phyloP scores from a whole-genome alignment of 2,113 vertebrate genomes.

The Toxotes jaculatrix region DNA sequence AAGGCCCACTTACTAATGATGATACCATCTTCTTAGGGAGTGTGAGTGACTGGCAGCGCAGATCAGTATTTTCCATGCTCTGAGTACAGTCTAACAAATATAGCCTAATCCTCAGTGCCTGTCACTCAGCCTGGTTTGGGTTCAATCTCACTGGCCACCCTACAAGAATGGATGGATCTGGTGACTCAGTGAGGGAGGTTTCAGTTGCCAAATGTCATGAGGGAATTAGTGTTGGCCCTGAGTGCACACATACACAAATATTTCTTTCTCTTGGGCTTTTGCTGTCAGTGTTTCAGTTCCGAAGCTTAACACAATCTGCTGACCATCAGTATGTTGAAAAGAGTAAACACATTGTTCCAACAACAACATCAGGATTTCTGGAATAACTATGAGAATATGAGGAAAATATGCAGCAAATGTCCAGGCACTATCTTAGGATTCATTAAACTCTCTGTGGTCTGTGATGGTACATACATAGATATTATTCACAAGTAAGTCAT shows the following conservation, averaged over 20 bases:
- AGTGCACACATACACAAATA: constrained; percentile 45
- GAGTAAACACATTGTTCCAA: constrained; percentile 31
- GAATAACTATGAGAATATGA: constrained; percentile 17
- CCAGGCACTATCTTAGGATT: not conserved
- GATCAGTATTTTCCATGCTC: constrained; percentile 61
- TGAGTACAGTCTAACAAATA: constrained; percentile 60
- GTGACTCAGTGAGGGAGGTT: constrained; percentile 52
- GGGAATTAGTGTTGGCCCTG: constrained; percentile 40
- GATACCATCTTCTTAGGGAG: constrained; percentile 40
- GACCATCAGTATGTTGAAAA: constrained; percentile 46
- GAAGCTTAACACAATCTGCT: constrained; percentile 45
- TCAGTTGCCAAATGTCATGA: constrained; percentile 56
- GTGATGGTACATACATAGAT: not conserved
- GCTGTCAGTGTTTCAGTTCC: constrained; percentile 43
- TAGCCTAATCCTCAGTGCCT: constrained; percentile 46
- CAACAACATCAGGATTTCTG: constrained; percentile 14
- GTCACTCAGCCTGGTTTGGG: constrained; percentile 51
- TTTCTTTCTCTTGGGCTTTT: constrained; percentile 38
- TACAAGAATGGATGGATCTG: constrained; percentile 49
- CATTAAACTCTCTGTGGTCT: not conserved
- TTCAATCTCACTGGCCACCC: constrained; percentile 53
- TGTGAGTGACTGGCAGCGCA: constrained; percentile 28
- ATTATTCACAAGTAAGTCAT: not conserved
- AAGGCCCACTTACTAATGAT: constrained; percentile 24
- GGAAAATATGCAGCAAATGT: constrained; percentile 39